Percentiles rank a stretch among this genome's conserved stretches.
phyloP scores from a whole-genome alignment of 92 coral and sea anemone genomes.

The Epizoanthus stellaris region DNA sequence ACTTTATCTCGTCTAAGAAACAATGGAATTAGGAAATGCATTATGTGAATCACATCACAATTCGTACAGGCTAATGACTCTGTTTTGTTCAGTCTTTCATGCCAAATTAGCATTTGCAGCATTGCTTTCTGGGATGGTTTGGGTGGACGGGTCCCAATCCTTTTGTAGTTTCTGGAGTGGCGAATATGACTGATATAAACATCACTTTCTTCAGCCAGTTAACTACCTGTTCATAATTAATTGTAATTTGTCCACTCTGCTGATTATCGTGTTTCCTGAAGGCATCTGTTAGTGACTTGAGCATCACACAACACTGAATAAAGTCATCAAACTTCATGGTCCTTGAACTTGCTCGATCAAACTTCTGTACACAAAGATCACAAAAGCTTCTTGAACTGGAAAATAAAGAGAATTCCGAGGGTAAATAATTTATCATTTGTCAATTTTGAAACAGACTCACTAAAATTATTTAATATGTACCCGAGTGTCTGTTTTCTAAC shows the following conservation, averaged over 20 bases:
- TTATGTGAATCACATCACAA: too few species aligned
- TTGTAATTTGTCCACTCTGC: conserved; percentile 84
- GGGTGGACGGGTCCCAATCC: too few species aligned
- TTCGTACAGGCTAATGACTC: too few species aligned
- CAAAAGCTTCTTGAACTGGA: conserved; percentile 83
- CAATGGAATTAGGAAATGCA: too few species aligned
- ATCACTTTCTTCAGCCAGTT: too few species aligned
- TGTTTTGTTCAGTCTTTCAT: too few species aligned
- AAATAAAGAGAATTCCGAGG: conserved; percentile 4
- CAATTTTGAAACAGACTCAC: background rate
- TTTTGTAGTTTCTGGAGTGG: too few species aligned
- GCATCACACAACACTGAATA: conserved; percentile 98
- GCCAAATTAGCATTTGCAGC: too few species aligned
- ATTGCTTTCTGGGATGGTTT: too few species aligned
- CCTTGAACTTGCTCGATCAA: conserved; percentile 78
- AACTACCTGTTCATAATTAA: conserved; percentile 96
- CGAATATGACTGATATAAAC: background rate
- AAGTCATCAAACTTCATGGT: conserved; percentile 99
- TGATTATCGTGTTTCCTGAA: conserved; percentile 85
- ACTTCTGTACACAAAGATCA: conserved; percentile 89
- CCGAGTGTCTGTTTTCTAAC: background rate
- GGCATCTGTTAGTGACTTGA: conserved; percentile 94
- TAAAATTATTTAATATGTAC: background rate
- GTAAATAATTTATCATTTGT: background rate
- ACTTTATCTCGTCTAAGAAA: too few species aligned